A percentile compares a stretch with the other conserved stretches of the same genome.
phyloP scores from a whole-genome alignment of 2,113 vertebrate species.

The Scatophagus argus region DNA sequence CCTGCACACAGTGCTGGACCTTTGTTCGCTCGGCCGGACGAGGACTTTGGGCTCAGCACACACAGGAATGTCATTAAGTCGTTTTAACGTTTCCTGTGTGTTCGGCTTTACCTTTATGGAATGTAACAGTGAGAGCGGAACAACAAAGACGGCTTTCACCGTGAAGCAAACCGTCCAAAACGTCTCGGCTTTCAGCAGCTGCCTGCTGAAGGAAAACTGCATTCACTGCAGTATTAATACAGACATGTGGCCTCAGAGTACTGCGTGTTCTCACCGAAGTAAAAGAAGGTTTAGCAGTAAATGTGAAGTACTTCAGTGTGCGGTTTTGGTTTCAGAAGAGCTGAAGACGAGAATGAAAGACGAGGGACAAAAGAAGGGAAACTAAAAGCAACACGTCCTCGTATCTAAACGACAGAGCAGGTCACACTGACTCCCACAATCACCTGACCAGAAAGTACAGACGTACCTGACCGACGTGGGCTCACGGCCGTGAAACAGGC shows the following conservation, averaged over 20 bases:
- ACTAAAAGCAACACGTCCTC: no score
- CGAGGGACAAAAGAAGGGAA: not conserved
- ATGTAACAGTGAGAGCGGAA: slow-evolving; percentile 31
- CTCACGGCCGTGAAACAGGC: no score
- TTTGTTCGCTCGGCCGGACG: not conserved
- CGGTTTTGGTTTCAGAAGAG: no score
- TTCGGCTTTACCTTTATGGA: slow-evolving; percentile 40
- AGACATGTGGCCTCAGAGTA: not conserved
- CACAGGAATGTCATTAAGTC: slow-evolving; percentile 61
- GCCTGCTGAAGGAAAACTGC: not conserved
- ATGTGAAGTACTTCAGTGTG: not conserved
- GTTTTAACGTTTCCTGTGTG: slow-evolving; percentile 39
- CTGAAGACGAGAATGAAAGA: not conserved
- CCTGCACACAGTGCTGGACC: not conserved
- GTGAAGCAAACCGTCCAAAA: not conserved
- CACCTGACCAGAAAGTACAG: no score
- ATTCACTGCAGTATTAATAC: not conserved
- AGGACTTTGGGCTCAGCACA: not conserved
- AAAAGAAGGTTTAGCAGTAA: not conserved
- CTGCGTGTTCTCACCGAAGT: not conserved
- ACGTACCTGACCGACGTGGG: no score
- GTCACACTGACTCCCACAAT: no score
- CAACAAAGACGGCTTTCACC: slow-evolving; percentile 54
- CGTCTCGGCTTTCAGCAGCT: slow-evolving; percentile 28
- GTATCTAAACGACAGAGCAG: no score